Percentiles rank a stretch among this genome's conserved stretches.
phyloP scores from a whole-genome alignment of 2,888 invertebrate species.

The Drosophila mettleri region DNA sequence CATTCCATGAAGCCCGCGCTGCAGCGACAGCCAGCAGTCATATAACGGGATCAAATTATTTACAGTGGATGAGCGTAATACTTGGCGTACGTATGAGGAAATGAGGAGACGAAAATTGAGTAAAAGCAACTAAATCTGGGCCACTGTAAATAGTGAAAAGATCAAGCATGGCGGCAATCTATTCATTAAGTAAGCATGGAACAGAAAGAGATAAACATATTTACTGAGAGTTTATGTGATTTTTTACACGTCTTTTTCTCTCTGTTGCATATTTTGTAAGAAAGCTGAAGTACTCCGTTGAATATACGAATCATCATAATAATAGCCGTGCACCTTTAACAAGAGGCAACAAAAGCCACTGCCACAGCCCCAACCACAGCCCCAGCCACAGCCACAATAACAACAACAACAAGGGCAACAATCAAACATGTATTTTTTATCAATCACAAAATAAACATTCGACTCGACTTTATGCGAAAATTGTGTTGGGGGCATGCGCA shows the following conservation, averaged over 20 bases:
- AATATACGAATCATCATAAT: constrained; percentile 29
- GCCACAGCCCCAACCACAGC: constrained; percentile 25
- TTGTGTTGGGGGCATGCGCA: constrained; percentile 12
- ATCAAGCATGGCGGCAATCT: neutral
- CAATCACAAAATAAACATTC: constrained; percentile 78
- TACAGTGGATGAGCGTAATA: neutral
- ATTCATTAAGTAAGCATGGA: neutral
- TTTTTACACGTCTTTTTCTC: neutral
- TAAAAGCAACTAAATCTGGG: no score
- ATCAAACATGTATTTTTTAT: constrained; percentile 72
- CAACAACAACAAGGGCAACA: constrained; percentile 39
- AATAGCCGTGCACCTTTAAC: constrained; percentile 51
- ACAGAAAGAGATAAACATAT: neutral
- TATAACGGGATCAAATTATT: neutral
- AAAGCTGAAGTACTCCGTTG: neutral
- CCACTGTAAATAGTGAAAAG: neutral
- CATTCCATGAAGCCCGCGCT: neutral
- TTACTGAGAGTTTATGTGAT: neutral
- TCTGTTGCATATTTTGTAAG: neutral
- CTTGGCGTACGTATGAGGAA: neutral
- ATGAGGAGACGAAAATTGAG: neutral
- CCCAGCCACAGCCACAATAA: neutral
- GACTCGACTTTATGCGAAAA: constrained; percentile 52
- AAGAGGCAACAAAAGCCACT: constrained; percentile 25
- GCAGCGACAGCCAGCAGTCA: neutral